Conservation (phyloP, 2,797 vertebrate genomes). For the Dermochelys coriacea region DNA sequence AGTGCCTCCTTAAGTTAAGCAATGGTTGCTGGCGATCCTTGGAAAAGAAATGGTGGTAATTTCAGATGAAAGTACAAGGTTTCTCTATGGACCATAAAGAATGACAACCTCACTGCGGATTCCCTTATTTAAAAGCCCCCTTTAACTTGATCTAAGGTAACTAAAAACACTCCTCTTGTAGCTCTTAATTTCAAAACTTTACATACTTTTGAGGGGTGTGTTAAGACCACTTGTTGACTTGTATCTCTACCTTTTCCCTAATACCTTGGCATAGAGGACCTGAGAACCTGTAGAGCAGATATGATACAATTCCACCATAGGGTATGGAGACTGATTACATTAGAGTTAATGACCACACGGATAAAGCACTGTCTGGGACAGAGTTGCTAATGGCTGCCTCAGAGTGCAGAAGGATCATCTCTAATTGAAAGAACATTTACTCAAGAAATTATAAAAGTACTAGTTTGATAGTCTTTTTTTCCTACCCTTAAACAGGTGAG, state of each 20-base stretch:
- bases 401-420: neutral
- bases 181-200: neutral
- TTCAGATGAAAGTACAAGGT: neutral
- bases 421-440: neutral
- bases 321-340: neutral
- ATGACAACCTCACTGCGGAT: neutral
- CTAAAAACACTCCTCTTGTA: fast-evolving
- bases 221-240: neutral
- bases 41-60: neutral
- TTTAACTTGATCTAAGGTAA: neutral
- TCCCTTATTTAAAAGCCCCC: neutral
- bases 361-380: neutral
- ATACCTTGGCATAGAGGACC: neutral
- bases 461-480: neutral
- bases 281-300: neutral
- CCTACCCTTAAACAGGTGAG: neutral
- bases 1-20: neutral
- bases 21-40: neutral
- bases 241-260: too few species aligned
- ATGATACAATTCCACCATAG: neutral
- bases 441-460: neutral
- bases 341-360: neutral
- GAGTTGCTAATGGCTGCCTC: neutral
- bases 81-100: neutral
- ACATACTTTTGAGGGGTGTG: neutral